Percentiles rank a stretch among this genome's conserved stretches.
phyloP scores from a whole-genome alignment of 2,797 vertebrate genomes.

The Malacoctenus gilli region DNA sequence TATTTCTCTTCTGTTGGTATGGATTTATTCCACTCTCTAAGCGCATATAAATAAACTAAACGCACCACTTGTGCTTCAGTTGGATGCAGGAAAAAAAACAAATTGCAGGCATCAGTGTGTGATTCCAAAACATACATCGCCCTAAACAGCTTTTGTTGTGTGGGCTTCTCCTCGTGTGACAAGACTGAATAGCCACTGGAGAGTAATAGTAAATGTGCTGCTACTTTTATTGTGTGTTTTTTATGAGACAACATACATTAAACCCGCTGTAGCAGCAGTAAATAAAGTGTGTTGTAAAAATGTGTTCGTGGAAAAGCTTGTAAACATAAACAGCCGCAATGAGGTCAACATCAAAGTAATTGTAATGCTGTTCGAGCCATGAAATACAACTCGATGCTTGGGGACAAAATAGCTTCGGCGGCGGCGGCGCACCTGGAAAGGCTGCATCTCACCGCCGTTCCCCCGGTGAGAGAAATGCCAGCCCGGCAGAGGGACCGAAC shows the following conservation, averaged over 20 bases:
- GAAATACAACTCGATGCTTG: conserved; percentile 68
- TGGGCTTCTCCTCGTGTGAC: conserved; percentile 55
- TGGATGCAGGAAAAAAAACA: conserved; percentile 1
- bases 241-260: conserved; percentile 84
- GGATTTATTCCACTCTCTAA: background rate
- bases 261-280: conserved; percentile 78
- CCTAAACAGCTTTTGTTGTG: conserved; percentile 54
- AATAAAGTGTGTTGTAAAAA: conserved; percentile 79
- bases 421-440: conserved; percentile 35
- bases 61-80: conserved; percentile 11
- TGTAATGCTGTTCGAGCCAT: conserved; percentile 65
- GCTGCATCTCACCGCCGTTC: conserved; percentile 1
- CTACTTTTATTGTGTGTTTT: conserved; percentile 78
- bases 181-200: conserved; percentile 73
- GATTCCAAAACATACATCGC: conserved; percentile 29
- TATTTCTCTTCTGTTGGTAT: background rate
- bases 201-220: conserved; percentile 77
- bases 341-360: conserved; percentile 77
- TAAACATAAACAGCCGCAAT: conserved; percentile 80
- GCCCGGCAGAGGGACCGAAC: background rate
- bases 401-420: conserved; percentile 47
- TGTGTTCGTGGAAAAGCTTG: conserved; percentile 78
- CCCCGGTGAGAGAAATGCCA: background rate
- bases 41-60: background rate
- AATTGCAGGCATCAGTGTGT: conserved; percentile 11